Conservation (phyloP, 1,140 invertebrate species). For the Pachyrhynchus sulphureomaculatus region DNA sequence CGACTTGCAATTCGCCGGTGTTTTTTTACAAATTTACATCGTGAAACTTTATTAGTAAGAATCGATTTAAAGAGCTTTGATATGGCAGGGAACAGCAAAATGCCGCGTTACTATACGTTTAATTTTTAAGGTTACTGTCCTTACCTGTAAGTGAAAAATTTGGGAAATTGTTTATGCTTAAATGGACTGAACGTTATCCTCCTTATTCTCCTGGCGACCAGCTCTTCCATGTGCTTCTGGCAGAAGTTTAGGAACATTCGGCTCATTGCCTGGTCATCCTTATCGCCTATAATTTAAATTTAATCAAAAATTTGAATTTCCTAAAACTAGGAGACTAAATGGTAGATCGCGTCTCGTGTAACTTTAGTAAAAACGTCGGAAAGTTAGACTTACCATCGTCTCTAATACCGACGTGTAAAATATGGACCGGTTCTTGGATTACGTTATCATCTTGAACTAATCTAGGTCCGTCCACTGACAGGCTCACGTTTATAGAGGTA, state of each 20-base stretch:
- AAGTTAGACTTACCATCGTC: constrained; percentile 62
- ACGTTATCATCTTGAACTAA: constrained; percentile 42
- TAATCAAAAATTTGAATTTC: too few relatives aligned
- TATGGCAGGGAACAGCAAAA: too few relatives aligned
- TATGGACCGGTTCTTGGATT: constrained; percentile 83
- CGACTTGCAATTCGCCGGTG: too few relatives aligned
- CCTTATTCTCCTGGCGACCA: constrained; percentile 75
- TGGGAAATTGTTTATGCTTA: constrained; percentile 82
- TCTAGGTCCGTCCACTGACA: constrained; percentile 54
- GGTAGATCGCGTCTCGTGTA: too few relatives aligned
- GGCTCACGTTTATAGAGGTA: constrained; percentile 72
- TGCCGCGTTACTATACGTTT: too few relatives aligned
- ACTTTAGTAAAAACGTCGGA: too few relatives aligned
- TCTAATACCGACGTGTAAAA: constrained; percentile 71
- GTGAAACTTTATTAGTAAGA: too few relatives aligned
- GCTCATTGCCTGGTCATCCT: constrained; percentile 77
- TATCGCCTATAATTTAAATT: constrained; percentile 61
- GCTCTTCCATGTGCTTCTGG: constrained; percentile 69
- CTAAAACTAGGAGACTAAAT: too few relatives aligned
- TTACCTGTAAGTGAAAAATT: constrained; percentile 82
- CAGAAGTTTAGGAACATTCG: constrained; percentile 83
- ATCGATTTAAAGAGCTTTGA: too few relatives aligned
- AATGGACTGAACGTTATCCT: constrained; percentile 90
- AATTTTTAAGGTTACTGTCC: constrained; percentile 1
- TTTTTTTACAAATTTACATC: too few relatives aligned